These are phyloP conservation scores for Cheirogaleus major DNA, from an alignment of 2,797 vertebrate genomes.

Conservation along the genomic window DNA sequence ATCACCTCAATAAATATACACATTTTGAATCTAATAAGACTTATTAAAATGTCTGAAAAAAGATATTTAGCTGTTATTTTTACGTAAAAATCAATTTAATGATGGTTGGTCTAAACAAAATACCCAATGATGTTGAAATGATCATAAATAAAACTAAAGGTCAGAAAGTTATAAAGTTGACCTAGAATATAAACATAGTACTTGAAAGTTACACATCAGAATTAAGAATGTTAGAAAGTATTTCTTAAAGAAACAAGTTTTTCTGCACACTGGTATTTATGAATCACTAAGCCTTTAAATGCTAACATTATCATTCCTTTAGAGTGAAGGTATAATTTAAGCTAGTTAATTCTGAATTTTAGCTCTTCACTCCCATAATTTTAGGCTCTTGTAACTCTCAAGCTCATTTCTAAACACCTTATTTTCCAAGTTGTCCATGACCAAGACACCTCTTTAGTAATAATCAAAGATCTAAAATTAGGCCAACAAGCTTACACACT, in stretches of 20 bases:
- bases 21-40: background rate
- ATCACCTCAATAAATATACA: background rate
- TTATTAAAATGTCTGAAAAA: background rate
- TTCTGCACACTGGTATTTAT: background rate
- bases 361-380: background rate
- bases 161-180: background rate
- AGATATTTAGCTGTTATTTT: background rate
- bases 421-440: conserved; percentile 15
- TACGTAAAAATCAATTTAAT: background rate
- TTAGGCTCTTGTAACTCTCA: background rate
- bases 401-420: background rate
- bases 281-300: background rate
- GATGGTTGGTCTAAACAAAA: background rate
- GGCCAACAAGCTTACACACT: background rate
- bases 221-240: background rate
- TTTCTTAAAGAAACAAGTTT: background rate
- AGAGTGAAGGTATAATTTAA: background rate
- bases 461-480: background rate
- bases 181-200: background rate
- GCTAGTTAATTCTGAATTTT: background rate
- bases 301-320: background rate
- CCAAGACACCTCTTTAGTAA: background rate
- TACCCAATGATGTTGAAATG: background rate
- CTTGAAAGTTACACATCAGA: background rate
- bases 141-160: background rate